Evolutionary conservation across 1,140 invertebrate species (phyloP), one percentile per base, ranked within the genome.

Genomic region (Lepidurus packardi): DNA sequence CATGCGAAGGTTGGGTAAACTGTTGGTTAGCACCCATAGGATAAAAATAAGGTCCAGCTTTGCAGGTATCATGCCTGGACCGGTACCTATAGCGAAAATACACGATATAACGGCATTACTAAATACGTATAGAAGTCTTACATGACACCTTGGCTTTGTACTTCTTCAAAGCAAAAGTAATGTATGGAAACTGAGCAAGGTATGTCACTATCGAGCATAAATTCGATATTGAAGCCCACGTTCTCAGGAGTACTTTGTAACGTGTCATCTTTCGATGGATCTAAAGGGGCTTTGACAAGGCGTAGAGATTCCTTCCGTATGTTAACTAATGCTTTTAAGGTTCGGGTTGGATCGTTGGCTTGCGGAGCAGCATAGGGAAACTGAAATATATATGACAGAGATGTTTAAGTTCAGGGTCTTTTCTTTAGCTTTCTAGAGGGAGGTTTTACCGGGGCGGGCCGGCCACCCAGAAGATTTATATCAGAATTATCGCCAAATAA

Each of bases 401-500:
- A 43, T 42, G 41, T 78, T 43, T 43, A 44, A 24, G 3, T 34
- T 34, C 0, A 80, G 13, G 8, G 43, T 11, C 43, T 42, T 44
- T 79, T 77, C 24, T 78, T 21, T 41, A 65, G 43, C 43, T 80
- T 21, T 79, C 6, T 13, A 77, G 75, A 79, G 77, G 34, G 10
- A 75, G 76, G n/a, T 65, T 8, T 16, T 88, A 97, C 95, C 77
- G 96, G 94, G 76, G 95, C 94, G 42, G 97, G 96, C 82, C 93
- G 90, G 85, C 91, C 93, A 73, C 96, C 96, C 73, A 99, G 87
- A 85, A 98, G 98, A 86, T 99, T 98, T 34, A 98, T 87, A 85
- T 99, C 97, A 78, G 92, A 90, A 89, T 98, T 99, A 87, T 99
- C 97, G 78, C 97, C 97, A 91, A 99, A 99, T 76, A 99, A 88